Conservation (phyloP, 1,140 invertebrate genomes). For the Ganaspis sp. region DNA sequence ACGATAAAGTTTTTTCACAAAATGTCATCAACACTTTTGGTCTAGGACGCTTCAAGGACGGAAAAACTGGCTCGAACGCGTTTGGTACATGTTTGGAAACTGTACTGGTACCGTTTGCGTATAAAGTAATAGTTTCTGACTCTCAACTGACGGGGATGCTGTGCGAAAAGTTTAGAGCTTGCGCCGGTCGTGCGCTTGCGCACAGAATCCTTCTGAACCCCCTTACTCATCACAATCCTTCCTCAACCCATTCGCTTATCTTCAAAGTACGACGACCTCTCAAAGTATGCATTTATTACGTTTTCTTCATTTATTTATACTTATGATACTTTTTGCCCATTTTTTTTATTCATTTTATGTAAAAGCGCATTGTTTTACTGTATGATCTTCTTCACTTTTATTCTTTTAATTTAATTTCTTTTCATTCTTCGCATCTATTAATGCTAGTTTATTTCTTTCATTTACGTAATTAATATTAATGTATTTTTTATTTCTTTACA, state of each 20-base stretch:
- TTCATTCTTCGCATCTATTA: too few species aligned
- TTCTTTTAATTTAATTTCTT: too few species aligned
- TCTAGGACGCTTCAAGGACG: background rate
- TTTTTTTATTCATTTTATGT: too few species aligned
- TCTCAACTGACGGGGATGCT: background rate
- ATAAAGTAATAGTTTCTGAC: conserved; percentile 10
- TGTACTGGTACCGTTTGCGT: background rate
- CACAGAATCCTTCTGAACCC: background rate
- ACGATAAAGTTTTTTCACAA: background rate
- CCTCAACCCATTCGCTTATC: background rate
- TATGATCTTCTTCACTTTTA: background rate
- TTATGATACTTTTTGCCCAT: too few species aligned
- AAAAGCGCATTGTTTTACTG: too few species aligned
- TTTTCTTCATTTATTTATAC: background rate
- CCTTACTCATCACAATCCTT: background rate
- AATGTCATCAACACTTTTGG: background rate
- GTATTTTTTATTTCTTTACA: too few species aligned
- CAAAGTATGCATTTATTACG: background rate
- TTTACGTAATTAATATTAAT: too few species aligned
- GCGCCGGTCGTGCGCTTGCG: background rate
- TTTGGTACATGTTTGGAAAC: background rate
- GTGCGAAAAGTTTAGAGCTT: background rate
- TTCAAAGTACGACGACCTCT: background rate
- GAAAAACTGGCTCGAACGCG: background rate
- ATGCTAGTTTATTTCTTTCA: too few species aligned